phyloP scores from a whole-genome alignment of 1,140 invertebrate genomes.

The Hypothenemus hampei region DNA sequence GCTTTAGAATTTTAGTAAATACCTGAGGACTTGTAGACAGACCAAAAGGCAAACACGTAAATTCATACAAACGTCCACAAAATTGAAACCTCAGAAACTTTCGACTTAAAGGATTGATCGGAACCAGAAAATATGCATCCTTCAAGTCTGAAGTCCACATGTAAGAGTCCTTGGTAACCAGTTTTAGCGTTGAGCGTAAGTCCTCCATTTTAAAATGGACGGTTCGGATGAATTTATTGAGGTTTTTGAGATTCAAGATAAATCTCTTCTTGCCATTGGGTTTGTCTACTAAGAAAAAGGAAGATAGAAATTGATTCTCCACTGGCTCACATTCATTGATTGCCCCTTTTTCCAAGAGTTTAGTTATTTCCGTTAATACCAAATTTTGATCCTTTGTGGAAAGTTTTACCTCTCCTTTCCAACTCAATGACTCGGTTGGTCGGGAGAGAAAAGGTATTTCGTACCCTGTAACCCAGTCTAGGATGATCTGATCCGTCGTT shows the following conservation, averaged over 20 bases:
- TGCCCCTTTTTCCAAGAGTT: neutral
- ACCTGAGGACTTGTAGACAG: neutral
- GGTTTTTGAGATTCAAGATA: constrained; percentile 1
- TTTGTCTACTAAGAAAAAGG: neutral
- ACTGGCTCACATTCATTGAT: neutral
- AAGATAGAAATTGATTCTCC: neutral
- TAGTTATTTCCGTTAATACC: neutral
- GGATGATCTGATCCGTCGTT: neutral
- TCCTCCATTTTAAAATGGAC: constrained; percentile 7
- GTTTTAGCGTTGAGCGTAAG: neutral
- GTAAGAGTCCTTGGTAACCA: neutral
- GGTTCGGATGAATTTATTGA: neutral
- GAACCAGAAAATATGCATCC: constrained; percentile 1
- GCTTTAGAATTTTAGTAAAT: constrained; percentile 9
- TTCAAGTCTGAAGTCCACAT: neutral
- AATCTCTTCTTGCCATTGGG: neutral
- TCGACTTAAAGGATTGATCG: neutral
- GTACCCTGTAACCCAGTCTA: constrained; percentile 7
- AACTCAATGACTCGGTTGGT: neutral
- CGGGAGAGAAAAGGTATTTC: constrained; percentile 1
- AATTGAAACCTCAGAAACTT: neutral
- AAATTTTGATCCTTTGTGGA: neutral
- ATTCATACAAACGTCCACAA: neutral
- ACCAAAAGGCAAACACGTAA: constrained; percentile 1
- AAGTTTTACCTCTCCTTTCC: neutral